phyloP scores from a whole-genome alignment of 1,140 invertebrate genomes.

The Saccostrea echinata region DNA sequence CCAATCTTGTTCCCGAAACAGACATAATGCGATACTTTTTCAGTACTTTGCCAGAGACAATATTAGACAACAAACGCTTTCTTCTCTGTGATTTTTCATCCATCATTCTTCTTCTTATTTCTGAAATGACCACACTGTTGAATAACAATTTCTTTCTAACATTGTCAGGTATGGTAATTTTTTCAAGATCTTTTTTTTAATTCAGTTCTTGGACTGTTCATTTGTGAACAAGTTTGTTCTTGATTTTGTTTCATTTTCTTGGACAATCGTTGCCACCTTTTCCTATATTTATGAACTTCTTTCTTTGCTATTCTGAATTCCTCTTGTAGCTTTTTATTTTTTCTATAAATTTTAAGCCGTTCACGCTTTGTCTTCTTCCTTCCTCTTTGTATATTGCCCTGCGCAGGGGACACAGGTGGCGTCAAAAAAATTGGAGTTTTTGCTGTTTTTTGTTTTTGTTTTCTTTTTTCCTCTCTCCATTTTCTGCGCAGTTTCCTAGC shows the following conservation, averaged over 20 bases:
- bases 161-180: background rate
- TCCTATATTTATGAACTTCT: background rate
- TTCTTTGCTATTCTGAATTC: background rate
- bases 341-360: background rate
- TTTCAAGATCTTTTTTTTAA: background rate
- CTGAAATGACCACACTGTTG: background rate
- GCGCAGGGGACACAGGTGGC: background rate
- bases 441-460: background rate
- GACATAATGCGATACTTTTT: background rate
- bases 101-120: background rate
- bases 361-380: background rate
- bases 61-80: background rate
- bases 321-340: constrained; percentile 7
- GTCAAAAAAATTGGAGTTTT: background rate
- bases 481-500: background rate
- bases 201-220: constrained; percentile 4
- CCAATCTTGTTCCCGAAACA: background rate
- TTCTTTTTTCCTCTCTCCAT: background rate
- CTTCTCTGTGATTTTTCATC: background rate
- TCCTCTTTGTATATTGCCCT: background rate
- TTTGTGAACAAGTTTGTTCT: background rate
- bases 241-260: background rate
- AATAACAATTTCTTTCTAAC: background rate
- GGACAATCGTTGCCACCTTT: constrained; percentile 17
- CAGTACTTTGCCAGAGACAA: background rate